phyloP scores from a whole-genome alignment of 2,888 invertebrate genomes.

The Anorthoa munda region DNA sequence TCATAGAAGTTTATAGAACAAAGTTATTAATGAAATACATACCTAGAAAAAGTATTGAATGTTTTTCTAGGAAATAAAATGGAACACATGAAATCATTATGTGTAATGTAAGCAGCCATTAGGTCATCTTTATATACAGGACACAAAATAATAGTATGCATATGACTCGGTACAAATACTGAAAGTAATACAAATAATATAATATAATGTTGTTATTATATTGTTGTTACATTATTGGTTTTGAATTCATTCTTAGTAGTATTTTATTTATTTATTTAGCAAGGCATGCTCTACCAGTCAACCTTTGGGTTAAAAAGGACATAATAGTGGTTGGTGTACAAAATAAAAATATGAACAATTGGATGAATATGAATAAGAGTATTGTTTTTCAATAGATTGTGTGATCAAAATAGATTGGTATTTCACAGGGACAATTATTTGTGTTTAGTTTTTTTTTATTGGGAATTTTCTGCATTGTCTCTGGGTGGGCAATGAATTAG shows the following conservation, averaged over 20 bases:
- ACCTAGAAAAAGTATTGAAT: neutral
- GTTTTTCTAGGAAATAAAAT: slow-evolving; percentile 45
- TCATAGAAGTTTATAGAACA: neutral
- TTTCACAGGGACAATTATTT: slow-evolving; percentile 16
- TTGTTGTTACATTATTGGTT: slow-evolving; percentile 13
- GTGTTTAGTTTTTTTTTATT: neutral
- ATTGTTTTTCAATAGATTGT: slow-evolving; percentile 6
- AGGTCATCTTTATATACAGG: slow-evolving; percentile 36
- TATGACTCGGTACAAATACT: slow-evolving; percentile 11
- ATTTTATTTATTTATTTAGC: no score
- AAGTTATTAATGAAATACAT: slow-evolving; percentile 3
- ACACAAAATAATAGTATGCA: slow-evolving; percentile 21
- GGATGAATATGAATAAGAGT: no score
- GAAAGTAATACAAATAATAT: slow-evolving; percentile 6
- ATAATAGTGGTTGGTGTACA: no score
- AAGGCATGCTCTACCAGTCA: no score
- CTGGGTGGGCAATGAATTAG: neutral
- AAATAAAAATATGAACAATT: no score
- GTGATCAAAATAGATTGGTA: slow-evolving; percentile 11
- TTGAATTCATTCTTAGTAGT: neutral
- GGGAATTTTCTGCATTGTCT: neutral
- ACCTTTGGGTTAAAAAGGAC: no score
- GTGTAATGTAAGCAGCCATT: slow-evolving; percentile 27
- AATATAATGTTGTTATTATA: slow-evolving; percentile 25
- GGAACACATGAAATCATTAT: slow-evolving; percentile 26